Evolutionary conservation across 1,140 invertebrate genomes (phyloP).

Genomic region (Macrosteles quadrilineatus): DNA sequence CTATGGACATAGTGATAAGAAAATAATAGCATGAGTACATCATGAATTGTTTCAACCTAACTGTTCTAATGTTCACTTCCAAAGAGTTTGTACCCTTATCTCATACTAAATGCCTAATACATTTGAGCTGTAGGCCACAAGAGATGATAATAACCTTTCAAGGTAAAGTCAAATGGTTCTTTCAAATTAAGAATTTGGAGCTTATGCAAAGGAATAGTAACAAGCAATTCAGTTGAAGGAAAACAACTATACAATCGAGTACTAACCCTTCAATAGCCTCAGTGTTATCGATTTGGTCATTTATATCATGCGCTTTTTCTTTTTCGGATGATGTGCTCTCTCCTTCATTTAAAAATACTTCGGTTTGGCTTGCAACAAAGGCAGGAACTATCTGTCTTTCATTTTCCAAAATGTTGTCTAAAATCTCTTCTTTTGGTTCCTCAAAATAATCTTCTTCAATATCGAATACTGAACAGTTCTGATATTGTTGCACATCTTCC

Average conservation of each 20-base stretch:
- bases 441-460: conserved; percentile 1
- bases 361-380: neutral
- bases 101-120: too few species aligned
- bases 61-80: too few species aligned
- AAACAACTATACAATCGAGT: neutral
- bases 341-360: neutral
- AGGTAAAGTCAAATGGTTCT: too few species aligned
- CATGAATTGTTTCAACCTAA: too few species aligned
- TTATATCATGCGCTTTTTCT: neutral
- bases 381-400: neutral
- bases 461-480: neutral
- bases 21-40: too few species aligned
- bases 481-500: neutral
- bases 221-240: too few species aligned
- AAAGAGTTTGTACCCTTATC: too few species aligned
- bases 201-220: too few species aligned
- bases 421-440: neutral
- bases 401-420: neutral
- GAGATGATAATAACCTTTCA: too few species aligned
- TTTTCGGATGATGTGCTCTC: neutral
- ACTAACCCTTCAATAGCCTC: neutral
- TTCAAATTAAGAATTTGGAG: too few species aligned
- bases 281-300: neutral
- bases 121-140: too few species aligned
- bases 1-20: too few species aligned